Percentiles rank a stretch among this genome's conserved stretches.
Evolutionary conservation across 2,888 invertebrate species (phyloP).

Genomic region (Melanostoma scalare): DNA sequence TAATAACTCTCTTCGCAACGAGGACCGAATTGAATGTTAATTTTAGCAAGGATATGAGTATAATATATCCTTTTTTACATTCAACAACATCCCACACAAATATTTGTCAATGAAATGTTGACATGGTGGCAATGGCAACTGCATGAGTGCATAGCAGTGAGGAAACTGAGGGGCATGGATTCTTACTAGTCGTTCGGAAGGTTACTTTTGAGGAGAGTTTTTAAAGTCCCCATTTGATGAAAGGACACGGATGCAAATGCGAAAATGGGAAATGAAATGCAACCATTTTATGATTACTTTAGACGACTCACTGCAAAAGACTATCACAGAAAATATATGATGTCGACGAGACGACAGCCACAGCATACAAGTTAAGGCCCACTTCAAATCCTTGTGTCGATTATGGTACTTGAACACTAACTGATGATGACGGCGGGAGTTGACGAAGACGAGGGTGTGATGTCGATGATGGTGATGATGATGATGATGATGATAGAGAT

Average conservation of each 20-base stretch:
- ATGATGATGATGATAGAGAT: not conserved
- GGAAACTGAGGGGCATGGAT: not conserved
- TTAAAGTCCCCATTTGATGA: conserved; percentile 57
- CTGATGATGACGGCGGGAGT: not conserved
- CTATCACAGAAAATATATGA: not conserved
- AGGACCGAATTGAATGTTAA: conserved; percentile 69
- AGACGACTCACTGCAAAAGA: conserved; percentile 26
- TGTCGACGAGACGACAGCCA: conserved; percentile 12
- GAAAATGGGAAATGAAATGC: conserved; percentile 66
- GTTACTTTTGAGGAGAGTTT: conserved; percentile 5
- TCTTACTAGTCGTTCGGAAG: not conserved
- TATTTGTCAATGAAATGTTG: conserved; percentile 57
- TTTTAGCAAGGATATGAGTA: conserved; percentile 44
- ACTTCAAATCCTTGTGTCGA: conserved; percentile 39
- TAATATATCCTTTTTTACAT: conserved; percentile 47
- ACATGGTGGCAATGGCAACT: conserved; percentile 10
- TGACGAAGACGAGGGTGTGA: conserved; percentile 9
- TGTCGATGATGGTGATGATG: conserved; percentile 19
- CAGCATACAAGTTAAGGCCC: conserved; percentile 24
- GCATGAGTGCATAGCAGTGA: not conserved
- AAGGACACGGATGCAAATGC: conserved; percentile 65
- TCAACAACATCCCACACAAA: conserved; percentile 53
- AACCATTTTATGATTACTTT: conserved; percentile 71
- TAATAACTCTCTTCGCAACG: conserved; percentile 55
- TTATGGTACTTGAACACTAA: conserved; percentile 21